Percentiles rank a stretch among this genome's conserved stretches.
Evolutionary conservation across 2,797 vertebrate genomes (phyloP).

Genomic region (Cynodonichthys magdalenae): DNA sequence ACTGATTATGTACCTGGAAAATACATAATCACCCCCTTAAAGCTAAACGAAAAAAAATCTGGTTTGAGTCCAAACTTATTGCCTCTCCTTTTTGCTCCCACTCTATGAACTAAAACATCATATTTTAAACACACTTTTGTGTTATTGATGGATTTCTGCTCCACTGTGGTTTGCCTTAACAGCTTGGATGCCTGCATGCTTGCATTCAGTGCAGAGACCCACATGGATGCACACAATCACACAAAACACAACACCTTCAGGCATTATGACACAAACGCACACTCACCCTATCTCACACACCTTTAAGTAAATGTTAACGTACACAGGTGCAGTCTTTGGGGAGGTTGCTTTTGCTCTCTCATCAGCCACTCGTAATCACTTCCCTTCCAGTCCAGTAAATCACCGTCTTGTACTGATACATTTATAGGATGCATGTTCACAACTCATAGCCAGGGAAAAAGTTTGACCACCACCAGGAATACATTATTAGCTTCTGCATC

Average conservation of each 20-base stretch:
- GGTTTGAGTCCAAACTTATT: slow-evolving; percentile 61
- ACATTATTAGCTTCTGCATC: slow-evolving; percentile 67
- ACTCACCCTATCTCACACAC: slow-evolving; percentile 23
- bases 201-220: slow-evolving; percentile 60
- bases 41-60: slow-evolving; percentile 73
- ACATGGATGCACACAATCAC: slow-evolving; percentile 33
- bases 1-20: too few relatives aligned
- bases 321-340: slow-evolving; percentile 72
- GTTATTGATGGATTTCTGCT: slow-evolving; percentile 64
- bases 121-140: slow-evolving; percentile 54
- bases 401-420: slow-evolving; percentile 67
- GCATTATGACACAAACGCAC: slow-evolving; percentile 36
- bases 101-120: slow-evolving; percentile 71
- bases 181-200: slow-evolving; percentile 53
- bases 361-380: slow-evolving; percentile 79
- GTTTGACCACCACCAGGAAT: slow-evolving; percentile 64
- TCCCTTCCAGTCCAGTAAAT: slow-evolving; percentile 73
- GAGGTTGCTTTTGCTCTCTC: slow-evolving; percentile 69
- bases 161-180: slow-evolving; percentile 66
- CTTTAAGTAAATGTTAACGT: slow-evolving; percentile 64
- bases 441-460: slow-evolving; percentile 67
- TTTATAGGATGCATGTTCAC: slow-evolving; percentile 76
- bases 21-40: slow-evolving; percentile 35
- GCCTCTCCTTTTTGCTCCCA: slow-evolving; percentile 49
- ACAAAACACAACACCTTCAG: slow-evolving; percentile 39